These are phyloP conservation scores for Cryptocephalus primarius DNA, from an alignment of 2,888 invertebrate species.

Conservation along the genomic window DNA sequence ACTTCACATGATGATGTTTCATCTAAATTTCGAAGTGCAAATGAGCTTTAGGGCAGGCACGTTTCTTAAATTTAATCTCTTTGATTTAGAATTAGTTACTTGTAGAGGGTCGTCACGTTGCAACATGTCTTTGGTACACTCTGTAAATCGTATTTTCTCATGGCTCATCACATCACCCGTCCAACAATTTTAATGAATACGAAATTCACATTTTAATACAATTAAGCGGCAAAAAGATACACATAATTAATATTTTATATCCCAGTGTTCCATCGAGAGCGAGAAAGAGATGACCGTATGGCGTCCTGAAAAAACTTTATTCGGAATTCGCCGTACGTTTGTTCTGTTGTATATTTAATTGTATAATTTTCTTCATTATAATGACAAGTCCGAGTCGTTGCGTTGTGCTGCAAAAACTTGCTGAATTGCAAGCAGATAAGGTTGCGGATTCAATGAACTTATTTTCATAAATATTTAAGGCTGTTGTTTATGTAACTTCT, in stretches of 20 bases:
- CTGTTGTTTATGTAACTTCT: conserved; percentile 1
- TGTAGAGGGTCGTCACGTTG: too few species aligned
- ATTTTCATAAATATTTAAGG: conserved; percentile 8
- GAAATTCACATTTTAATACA: too few species aligned
- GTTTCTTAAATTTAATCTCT: too few species aligned
- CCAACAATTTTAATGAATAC: too few species aligned
- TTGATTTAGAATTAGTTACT: too few species aligned
- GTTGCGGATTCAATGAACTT: conserved; percentile 5
- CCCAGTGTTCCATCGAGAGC: conserved; percentile 3
- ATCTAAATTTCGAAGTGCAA: too few species aligned
- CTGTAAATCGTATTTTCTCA: too few species aligned
- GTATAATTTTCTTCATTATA: conserved; percentile 23
- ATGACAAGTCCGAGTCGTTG: conserved; percentile 7
- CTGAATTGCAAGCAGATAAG: conserved; percentile 6
- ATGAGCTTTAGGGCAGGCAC: too few species aligned
- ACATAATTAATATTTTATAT: conserved; percentile 9
- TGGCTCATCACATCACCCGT: too few species aligned
- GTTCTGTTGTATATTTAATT: conserved; percentile 19
- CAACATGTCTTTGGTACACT: too few species aligned
- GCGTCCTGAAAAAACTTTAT: conserved; percentile 11
- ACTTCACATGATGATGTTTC: too few species aligned
- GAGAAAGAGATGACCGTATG: conserved; percentile 2
- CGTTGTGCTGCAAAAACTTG: conserved; percentile 3
- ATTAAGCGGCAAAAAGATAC: background rate
- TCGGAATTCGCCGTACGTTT: conserved; percentile 18